Percentiles rank a stretch among this genome's conserved stretches.
phyloP scores from a whole-genome alignment of 2,113 vertebrate species.

The Amblyornis subalaris region DNA sequence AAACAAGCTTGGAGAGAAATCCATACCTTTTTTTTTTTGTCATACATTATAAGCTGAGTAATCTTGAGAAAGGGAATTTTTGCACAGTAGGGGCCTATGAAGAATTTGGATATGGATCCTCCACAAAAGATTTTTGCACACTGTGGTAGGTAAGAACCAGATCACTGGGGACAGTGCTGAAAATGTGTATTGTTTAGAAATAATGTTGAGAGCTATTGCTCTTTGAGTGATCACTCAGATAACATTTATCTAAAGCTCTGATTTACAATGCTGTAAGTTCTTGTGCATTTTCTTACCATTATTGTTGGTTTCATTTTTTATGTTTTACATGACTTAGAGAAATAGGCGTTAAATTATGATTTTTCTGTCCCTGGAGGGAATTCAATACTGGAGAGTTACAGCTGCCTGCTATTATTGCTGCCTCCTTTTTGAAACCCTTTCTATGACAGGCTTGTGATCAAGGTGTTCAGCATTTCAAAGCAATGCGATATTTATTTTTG shows the following conservation, averaged over 20 bases:
- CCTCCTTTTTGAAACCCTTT: neutral
- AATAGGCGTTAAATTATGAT: neutral
- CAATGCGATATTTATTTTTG: neutral
- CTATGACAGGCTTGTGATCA: neutral
- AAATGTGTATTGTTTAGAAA: neutral
- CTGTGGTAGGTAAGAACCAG: neutral
- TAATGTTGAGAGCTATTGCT: neutral
- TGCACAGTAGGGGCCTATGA: fast-evolving
- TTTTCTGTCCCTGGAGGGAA: neutral
- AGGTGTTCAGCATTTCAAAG: neutral
- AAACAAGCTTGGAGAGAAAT: neutral
- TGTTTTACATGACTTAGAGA: neutral
- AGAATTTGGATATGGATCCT: neutral
- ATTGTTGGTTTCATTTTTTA: neutral
- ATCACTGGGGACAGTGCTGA: neutral
- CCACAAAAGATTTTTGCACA: neutral
- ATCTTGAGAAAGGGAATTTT: neutral
- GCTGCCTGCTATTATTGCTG: neutral
- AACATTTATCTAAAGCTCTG: neutral
- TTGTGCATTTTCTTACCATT: neutral
- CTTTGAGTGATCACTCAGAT: neutral
- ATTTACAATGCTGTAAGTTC: neutral
- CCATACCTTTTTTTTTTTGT: neutral
- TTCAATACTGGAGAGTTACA: neutral
- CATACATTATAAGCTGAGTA: neutral